Base-by-base conservation (phyloP, 2,888 invertebrate genomes). In the Acrobasis repandana region DNA sequence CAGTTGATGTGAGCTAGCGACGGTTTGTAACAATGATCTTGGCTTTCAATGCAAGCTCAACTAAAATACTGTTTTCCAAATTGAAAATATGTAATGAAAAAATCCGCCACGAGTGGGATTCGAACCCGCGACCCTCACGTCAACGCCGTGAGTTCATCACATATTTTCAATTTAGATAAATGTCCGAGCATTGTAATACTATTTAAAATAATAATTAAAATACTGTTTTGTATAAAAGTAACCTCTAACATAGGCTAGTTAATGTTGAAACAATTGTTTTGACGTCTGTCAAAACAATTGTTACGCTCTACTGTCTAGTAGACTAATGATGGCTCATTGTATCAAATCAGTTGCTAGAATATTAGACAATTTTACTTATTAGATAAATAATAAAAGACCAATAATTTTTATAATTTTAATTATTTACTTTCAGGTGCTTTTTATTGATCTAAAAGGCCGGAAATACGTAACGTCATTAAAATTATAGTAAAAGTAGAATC, bases 401-500 rank as follows among this genome's bases (percentile, higher is more conserved):
- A 18, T 50, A 11, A 14, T 50, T 20, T 28, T 50, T 28, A 20
- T 28, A 50, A 50, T 50, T 50, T 43, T 43, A n/a, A 14, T 43
- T 5, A 14, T 43, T 43, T n/a, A 11, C 43, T 43, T 43, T n/a
- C 43, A 43, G 43, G 43, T 43, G 14, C 43, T 6, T 43, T 43
- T 43, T 43, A 43, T 43, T 11, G n/a, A 43, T 14, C 43, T 6
- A 14, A 14, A 43, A 5, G 14, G 28, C 11, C 11, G 16, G 18
- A 56, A 10, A 38, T 56, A 38, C 18, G 28, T 65, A 67, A 69
- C 67, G 65, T 68, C 68, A 70, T 61, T 64, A 61, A 61, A 18
- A 62, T 58, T 49, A 64, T 70, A 72, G 71, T 69, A 69, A 64
- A 65, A 60, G 63, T 34, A 50, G 43, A 14, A n/a, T 43, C 14